These are phyloP conservation scores for Apis florea DNA, from an alignment of 1,140 invertebrate species.

Conservation along the genomic window DNA sequence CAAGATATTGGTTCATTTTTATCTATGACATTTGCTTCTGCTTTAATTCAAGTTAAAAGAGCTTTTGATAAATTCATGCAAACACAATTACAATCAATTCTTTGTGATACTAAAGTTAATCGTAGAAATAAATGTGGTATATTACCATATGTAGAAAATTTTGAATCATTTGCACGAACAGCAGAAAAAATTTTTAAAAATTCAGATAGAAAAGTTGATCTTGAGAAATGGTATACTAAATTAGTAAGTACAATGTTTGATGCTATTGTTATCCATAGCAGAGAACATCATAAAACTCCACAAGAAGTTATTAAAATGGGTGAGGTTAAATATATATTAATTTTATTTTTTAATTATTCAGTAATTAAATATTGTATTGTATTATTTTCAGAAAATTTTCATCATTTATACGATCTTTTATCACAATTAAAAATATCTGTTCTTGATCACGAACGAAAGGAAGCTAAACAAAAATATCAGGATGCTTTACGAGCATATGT, in stretches of 20 bases:
- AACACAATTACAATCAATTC: constrained; percentile 90
- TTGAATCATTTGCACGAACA: constrained; percentile 92
- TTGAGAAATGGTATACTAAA: constrained; percentile 97
- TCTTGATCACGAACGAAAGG: constrained; percentile 93
- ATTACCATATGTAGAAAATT: constrained; percentile 94
- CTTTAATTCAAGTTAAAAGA: constrained; percentile 95
- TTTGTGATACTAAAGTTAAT: constrained; percentile 87
- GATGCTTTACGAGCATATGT: constrained; percentile 96
- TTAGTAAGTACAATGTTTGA: constrained; percentile 93
- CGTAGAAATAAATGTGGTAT: constrained; percentile 94
- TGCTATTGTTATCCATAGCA: constrained; percentile 89
- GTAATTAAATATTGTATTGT: constrained; percentile 10
- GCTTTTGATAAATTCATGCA: constrained; percentile 97
- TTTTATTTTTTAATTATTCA: background rate
- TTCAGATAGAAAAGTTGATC: constrained; percentile 94
- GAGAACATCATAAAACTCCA: constrained; percentile 96
- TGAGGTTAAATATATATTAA: constrained; percentile 69
- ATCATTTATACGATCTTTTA: constrained; percentile 93
- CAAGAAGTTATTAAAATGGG: constrained; percentile 96
- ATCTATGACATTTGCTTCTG: constrained; percentile 93
- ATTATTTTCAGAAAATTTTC: constrained; percentile 92
- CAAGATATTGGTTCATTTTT: constrained; percentile 95
- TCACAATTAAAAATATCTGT: constrained; percentile 95
- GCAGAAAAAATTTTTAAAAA: constrained; percentile 93
- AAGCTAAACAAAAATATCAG: constrained; percentile 94